Percentiles rank a stretch among this genome's conserved stretches.
phyloP scores from a whole-genome alignment of 2,113 vertebrate species.

The Oplegnathus fasciatus region DNA sequence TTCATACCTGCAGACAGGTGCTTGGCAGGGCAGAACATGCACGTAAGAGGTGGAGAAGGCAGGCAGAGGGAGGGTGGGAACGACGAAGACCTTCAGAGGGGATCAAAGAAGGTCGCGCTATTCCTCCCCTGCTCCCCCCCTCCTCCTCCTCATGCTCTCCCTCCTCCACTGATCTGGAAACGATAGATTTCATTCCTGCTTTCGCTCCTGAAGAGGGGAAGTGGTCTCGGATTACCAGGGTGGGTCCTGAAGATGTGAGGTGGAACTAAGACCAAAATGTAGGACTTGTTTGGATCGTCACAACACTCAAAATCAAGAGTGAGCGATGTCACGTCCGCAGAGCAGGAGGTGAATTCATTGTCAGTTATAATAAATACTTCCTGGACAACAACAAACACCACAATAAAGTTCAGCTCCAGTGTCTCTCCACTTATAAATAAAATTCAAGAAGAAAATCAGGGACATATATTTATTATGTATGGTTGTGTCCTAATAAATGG shows the following conservation, averaged over 20 bases:
- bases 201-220: slow-evolving; percentile 72
- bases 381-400: neutral
- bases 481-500: neutral
- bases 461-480: neutral
- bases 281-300: slow-evolving; percentile 35
- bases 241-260: slow-evolving; percentile 55
- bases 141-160: neutral
- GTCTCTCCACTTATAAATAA: neutral
- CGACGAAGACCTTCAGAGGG: slow-evolving; percentile 70
- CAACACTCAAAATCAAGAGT: neutral
- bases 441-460: neutral
- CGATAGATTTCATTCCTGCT: slow-evolving; percentile 80
- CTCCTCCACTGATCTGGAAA: slow-evolving; percentile 80
- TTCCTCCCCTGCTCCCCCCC: slow-evolving; percentile 22
- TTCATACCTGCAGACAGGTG: slow-evolving; percentile 85
- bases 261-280: slow-evolving; percentile 61
- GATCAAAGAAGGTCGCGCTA: slow-evolving; percentile 80
- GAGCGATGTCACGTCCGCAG: neutral
- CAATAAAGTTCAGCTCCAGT: neutral
- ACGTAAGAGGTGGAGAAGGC: slow-evolving; percentile 42
- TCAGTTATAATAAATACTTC: neutral
- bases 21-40: slow-evolving; percentile 74
- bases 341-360: neutral
- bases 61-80: slow-evolving; percentile 47
- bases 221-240: slow-evolving; percentile 69